phyloP scores from a whole-genome alignment of 2,888 invertebrate genomes.

The Muschampia plurimacula region DNA sequence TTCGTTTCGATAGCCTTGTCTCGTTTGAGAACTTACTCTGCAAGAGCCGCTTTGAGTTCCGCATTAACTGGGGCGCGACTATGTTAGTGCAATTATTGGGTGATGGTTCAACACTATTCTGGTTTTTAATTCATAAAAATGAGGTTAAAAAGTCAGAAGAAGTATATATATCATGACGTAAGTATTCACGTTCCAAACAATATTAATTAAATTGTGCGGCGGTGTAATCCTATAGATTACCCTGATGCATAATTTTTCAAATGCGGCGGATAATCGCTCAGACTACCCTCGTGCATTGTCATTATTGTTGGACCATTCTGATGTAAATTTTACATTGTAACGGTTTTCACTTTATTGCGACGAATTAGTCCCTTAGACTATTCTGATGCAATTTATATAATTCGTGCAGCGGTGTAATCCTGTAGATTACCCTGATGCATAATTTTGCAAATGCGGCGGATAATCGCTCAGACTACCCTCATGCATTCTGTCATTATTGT shows the following conservation, averaged over 20 bases:
- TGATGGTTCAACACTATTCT: neutral
- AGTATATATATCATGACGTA: neutral
- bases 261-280: neutral
- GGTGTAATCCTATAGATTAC: too few species aligned
- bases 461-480: too few species aligned
- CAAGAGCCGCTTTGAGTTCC: neutral
- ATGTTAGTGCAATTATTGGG: neutral
- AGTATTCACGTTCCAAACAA: too few species aligned
- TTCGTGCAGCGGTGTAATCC: neutral
- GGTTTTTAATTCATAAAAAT: neutral
- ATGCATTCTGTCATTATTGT: too few species aligned
- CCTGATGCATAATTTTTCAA: neutral
- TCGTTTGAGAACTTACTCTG: neutral
- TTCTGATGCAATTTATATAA: neutral
- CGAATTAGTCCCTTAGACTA: constrained; percentile 2
- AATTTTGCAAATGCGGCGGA: neutral
- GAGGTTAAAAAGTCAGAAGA: neutral
- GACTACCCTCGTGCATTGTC: neutral
- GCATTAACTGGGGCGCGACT: neutral
- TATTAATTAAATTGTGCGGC: neutral
- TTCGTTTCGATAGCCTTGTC: neutral
- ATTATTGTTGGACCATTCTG: neutral
- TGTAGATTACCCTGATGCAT: neutral
- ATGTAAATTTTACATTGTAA: neutral
- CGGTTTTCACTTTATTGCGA: neutral